A percentile compares a stretch with the other conserved stretches of the same genome.
These are phyloP conservation scores for Oceanites oceanicus DNA, from an alignment of 2,113 vertebrate species.

Conservation along the genomic window DNA sequence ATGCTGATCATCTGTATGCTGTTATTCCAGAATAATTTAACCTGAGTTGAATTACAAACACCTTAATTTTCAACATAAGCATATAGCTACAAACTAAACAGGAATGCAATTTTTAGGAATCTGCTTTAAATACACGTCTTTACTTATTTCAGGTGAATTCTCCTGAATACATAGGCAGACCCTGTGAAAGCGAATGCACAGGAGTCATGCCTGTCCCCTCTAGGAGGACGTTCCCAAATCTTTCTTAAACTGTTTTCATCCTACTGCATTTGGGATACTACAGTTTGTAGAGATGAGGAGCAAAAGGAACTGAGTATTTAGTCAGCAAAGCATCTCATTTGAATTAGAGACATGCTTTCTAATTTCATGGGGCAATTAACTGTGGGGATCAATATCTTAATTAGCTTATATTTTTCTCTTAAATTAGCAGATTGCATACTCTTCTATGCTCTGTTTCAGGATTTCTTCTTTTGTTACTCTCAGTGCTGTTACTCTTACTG, in stretches of 20 bases:
- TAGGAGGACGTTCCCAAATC: background rate
- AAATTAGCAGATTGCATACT: background rate
- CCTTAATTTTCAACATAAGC: background rate
- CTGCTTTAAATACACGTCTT: background rate
- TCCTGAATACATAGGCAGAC: background rate
- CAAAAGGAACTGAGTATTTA: background rate
- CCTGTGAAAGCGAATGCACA: background rate
- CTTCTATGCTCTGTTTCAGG: background rate
- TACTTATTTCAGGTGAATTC: background rate
- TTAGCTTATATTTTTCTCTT: background rate
- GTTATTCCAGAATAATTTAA: background rate
- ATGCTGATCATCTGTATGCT: background rate
- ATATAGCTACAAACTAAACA: background rate
- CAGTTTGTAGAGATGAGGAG: background rate
- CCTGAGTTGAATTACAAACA: background rate
- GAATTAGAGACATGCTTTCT: background rate
- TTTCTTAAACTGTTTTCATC: background rate
- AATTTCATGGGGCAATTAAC: background rate
- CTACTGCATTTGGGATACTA: background rate
- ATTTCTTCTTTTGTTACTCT: background rate
- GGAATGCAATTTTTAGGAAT: background rate
- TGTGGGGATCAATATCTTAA: background rate
- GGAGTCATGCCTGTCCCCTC: background rate
- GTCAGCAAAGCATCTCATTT: background rate
- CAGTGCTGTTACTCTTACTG: background rate